Evolutionary conservation across 2,888 invertebrate genomes (phyloP), one percentile per base, ranked within the genome.

Genomic region (Drosophila peninsularis): DNA sequence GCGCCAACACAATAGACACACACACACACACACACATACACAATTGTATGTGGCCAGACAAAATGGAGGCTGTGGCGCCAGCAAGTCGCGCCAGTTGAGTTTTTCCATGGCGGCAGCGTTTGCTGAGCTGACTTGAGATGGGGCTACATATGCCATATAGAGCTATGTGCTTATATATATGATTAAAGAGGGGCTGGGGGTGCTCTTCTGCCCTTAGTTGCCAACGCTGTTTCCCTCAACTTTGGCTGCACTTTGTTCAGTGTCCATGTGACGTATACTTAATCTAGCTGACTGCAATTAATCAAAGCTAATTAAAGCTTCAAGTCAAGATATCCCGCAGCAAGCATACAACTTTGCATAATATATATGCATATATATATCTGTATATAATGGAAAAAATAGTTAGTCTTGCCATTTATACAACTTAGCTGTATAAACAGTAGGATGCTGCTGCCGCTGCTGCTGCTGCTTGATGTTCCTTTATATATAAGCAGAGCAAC

Each of bases 61-160:
- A 91, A 91, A 91, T 91, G 90, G 90, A 70, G 81, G 84, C 83
- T 73, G 75, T 80, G 92, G 92, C 92, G 92, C 91, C 92, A 89
- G 75, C 71, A 85, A 82, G 92, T 89, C 92, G 92, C 92, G 92
- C 90, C 92, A 91, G 89, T 91, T 90, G 82, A 90, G 90, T 90
- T 91, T 91, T 83, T 74, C 58, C 71, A 83, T 91, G 90, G 90
- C 89, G 85, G 81, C 84, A 75, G 73, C 77, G 74, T 68, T 75
- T 71, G 75, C 60, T 52, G 64, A 72, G 70, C 74, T 70, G 60
- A 75, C 75, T 75, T 54, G 42, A 54, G 34, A n/a, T 17, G 36
- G 45, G 36, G 44, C 36, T n/a, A 19, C 19, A 7, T 11, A n/a
- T 50, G 21, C 21, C 19, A 19, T 21, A 50, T 21, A 34, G 21